Base-by-base conservation (phyloP, 2,113 vertebrate species). In the Turnix velox region DNA sequence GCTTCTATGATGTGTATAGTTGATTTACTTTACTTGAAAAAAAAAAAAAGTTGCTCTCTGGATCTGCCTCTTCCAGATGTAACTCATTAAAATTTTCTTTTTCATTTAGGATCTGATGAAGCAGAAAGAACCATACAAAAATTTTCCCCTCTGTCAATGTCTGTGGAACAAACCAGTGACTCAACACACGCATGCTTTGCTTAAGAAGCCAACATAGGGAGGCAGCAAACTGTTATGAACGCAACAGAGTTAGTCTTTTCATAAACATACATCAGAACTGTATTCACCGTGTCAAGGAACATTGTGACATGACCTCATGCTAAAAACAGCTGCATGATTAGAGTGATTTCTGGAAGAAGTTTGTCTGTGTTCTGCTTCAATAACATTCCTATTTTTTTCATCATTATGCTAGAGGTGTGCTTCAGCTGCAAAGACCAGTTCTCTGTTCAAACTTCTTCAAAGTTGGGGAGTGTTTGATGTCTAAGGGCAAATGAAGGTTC, bases 401-500 rank as follows among this genome's bases (percentile, higher is more conserved):
- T 88, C 84, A 79, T 87, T 92, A 94, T 93, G 91, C 77, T 67
- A 87, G 88, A 96, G 84, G 84, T 94, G 84, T 92, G 16, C 69
- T 91, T 91, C 8, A 85, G 55, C 62, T 87, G 71, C 66, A 76
- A 95, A 87, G 66, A 88, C 69, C 37, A 84, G 74, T 92, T 94
- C 81, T 89, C 62, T 84, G 87, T 61, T 93, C 88, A 91, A 79
- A 91, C 87, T 92, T 92, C 91, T 95, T 94, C 95, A 91, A 91
- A 96, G 95, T 82, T 87, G 66, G 33, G 61, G 33, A 91, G 18
- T 0, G 16, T 96, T 95, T 96, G 84, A 94, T 94, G 74, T 93
- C 61, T 84, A 79, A 93, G 95, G 87, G 62, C 69, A 93, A 96
- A 94, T 92, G 95, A 95, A 93, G 92, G 92, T 93, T 95, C 77